A percentile compares a stretch with the other conserved stretches of the same genome.
These are phyloP conservation scores for Gryllus bimaculatus DNA, from an alignment of 1,140 invertebrate species.

Conservation along the genomic window DNA sequence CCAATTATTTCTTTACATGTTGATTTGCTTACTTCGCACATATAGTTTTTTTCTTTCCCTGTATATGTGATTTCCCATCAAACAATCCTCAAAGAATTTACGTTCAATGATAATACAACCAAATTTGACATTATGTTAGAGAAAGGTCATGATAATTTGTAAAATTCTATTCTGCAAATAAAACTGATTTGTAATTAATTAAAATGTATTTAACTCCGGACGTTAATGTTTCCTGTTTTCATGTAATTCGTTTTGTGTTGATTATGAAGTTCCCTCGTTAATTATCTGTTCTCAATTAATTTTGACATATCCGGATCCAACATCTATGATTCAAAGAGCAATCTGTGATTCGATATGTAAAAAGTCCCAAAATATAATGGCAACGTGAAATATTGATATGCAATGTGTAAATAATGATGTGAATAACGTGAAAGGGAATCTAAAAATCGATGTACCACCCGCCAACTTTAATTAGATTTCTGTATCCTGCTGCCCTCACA, in stretches of 20 bases:
- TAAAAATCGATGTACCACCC: background rate
- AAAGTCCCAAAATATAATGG: background rate
- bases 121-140: no score
- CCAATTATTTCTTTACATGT: no score
- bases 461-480: background rate
- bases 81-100: no score
- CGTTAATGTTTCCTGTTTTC: no score
- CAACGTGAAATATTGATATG: background rate
- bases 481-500: background rate
- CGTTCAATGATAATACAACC: no score
- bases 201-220: no score
- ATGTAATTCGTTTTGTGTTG: background rate
- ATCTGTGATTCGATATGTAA: background rate
- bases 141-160: no score
- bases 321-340: background rate
- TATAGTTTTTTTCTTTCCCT: no score
- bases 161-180: no score
- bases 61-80: no score
- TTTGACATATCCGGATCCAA: background rate
- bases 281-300: background rate
- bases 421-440: background rate
- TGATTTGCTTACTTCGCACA: no score
- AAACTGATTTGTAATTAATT: no score
- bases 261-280: background rate
- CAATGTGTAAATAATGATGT: background rate